Conservation (phyloP, 1,140 invertebrate genomes). For the Drosophila eugracilis region DNA sequence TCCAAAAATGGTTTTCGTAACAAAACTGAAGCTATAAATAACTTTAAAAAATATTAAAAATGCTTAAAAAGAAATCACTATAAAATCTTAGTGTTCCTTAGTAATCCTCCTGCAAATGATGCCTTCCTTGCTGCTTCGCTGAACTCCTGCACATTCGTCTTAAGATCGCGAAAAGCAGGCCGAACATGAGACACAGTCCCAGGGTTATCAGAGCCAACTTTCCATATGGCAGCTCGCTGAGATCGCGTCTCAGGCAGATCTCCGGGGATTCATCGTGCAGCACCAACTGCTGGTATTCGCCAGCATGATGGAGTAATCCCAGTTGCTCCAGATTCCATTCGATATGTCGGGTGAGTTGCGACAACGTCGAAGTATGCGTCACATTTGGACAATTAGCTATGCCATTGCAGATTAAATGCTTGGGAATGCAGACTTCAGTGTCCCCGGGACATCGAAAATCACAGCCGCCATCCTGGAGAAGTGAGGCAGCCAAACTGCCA, state of each 20-base stretch:
- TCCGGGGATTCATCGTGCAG: constrained; percentile 89
- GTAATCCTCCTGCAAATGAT: constrained; percentile 69
- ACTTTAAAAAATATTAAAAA: no score
- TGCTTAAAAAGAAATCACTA: no score
- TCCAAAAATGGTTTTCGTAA: no score
- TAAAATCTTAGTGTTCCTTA: no score
- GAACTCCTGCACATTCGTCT: constrained; percentile 84
- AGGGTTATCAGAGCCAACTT: constrained; percentile 86
- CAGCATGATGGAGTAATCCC: constrained; percentile 85
- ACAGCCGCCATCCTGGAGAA: constrained; percentile 88
- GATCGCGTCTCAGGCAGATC: constrained; percentile 85
- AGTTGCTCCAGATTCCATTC: constrained; percentile 87
- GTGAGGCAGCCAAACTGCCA: constrained; percentile 91
- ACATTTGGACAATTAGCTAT: constrained; percentile 91
- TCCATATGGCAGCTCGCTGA: constrained; percentile 84
- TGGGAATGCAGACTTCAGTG: constrained; percentile 91
- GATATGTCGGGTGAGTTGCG: constrained; percentile 85
- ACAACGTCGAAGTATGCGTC: constrained; percentile 85
- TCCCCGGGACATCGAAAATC: constrained; percentile 94
- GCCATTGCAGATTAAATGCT: constrained; percentile 93
- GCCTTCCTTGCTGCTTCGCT: constrained; percentile 53
- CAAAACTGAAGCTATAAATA: no score
- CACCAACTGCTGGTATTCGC: constrained; percentile 84
- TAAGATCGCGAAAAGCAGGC: constrained; percentile 84
- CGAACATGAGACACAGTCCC: constrained; percentile 84